Percentiles rank a stretch among this genome's conserved stretches.
Conservation (phyloP, 2,888 invertebrate species). For the Abrostola triplasia region DNA sequence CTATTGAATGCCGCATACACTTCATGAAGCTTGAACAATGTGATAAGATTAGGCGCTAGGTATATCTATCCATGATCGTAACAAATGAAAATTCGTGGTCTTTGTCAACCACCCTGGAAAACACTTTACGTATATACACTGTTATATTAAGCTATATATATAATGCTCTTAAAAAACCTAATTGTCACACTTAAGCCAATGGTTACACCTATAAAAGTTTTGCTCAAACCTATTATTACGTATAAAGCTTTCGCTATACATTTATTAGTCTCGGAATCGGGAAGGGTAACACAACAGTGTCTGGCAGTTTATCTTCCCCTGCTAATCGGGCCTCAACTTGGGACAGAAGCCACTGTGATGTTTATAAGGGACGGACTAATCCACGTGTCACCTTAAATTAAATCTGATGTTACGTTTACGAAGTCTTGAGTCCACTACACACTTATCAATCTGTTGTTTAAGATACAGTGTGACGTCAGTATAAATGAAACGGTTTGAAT, state of each 20-base stretch:
- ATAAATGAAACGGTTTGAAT: background rate
- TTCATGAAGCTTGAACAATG: too few species aligned
- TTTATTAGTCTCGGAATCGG: constrained; percentile 13
- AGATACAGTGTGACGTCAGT: background rate
- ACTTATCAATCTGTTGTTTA: constrained; percentile 10
- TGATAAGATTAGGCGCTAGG: too few species aligned
- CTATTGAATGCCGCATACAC: too few species aligned
- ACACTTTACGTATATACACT: too few species aligned
- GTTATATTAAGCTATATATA: too few species aligned
- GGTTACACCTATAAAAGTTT: too few species aligned
- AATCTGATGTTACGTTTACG: constrained; percentile 48
- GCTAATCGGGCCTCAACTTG: constrained; percentile 46
- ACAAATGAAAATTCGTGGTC: too few species aligned
- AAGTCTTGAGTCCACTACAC: constrained; percentile 29
- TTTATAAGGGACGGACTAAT: constrained; percentile 49
- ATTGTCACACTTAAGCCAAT: too few species aligned
- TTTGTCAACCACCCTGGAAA: too few species aligned
- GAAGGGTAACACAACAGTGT: constrained; percentile 33
- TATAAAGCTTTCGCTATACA: background rate
- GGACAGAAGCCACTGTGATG: constrained; percentile 46
- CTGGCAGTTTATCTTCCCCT: constrained; percentile 42
- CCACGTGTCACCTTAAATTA: constrained; percentile 49
- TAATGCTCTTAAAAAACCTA: too few species aligned
- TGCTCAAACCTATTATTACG: too few species aligned
- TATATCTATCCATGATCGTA: too few species aligned